These are phyloP conservation scores for Ornithoptera alexandrae DNA, from an alignment of 2,888 invertebrate genomes.

Conservation along the genomic window DNA sequence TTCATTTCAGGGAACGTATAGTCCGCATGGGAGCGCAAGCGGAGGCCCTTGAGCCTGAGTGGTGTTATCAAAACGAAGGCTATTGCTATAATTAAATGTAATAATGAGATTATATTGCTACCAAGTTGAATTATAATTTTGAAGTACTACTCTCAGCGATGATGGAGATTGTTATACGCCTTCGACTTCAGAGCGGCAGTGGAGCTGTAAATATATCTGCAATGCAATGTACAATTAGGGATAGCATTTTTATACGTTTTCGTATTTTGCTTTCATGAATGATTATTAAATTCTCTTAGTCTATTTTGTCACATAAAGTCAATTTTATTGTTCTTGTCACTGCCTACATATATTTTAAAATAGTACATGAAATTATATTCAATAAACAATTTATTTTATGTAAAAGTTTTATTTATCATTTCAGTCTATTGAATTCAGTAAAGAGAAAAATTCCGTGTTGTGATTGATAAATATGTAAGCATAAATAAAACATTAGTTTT, in stretches of 20 bases:
- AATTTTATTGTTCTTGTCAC: neutral
- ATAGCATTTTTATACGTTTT: constrained; percentile 3
- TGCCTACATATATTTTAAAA: neutral
- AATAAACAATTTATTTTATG: neutral
- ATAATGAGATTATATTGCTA: neutral
- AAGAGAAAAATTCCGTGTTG: no score
- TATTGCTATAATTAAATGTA: constrained; percentile 71
- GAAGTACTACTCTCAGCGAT: neutral
- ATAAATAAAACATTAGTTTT: no score
- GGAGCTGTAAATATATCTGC: neutral
- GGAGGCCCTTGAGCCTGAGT: constrained; percentile 89
- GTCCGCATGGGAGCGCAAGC: constrained; percentile 84
- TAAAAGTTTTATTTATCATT: neutral
- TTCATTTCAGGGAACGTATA: constrained; percentile 82
- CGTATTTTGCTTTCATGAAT: constrained; percentile 3
- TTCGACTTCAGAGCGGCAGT: neutral
- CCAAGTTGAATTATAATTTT: neutral
- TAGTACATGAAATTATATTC: neutral
- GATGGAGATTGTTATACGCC: constrained; percentile 1
- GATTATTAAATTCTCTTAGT: neutral
- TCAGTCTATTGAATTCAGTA: neutral
- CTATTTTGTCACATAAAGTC: neutral
- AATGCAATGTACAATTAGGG: neutral
- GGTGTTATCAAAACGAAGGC: constrained; percentile 91
- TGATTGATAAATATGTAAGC: no score